Evolutionary conservation across 1,140 invertebrate species (phyloP), one percentile per base, ranked within the genome.

Genomic region (Drosophila pachea): DNA sequence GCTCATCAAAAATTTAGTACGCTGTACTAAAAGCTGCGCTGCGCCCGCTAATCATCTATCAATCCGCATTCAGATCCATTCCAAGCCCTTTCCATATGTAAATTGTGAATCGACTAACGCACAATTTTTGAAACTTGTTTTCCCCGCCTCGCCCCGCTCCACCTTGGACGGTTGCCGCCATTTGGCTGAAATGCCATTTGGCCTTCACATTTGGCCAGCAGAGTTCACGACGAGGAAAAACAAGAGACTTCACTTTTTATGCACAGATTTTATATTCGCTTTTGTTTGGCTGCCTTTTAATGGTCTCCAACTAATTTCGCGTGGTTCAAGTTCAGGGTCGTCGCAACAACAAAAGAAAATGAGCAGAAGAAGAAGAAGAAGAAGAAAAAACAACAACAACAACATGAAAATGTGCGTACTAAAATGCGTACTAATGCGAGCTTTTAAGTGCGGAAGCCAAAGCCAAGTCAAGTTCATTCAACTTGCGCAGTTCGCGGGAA

Each of bases 121-220:
- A 47, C 16, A 56, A 56, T 64, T 35, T 8, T 36, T 35, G 50
- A 55, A 59, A 61, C 77, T 58, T 50, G 77, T 82, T 82, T 79
- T 36, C 22, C 22, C 22, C 22, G 22, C 22, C 22, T 3, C 22
- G 22, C 22, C 22, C 22, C 22, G 22, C 22, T 3, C 22, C 22
- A 22, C 22, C 22, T 3, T 3, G 22, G 22, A 1, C 22, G 22
- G 22, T 22, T 1, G 1, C 22, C 22, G 22, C 22, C 22, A 22
- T 38, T 65, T 52, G 50, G 60, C 38, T 69, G 68, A 66, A 71
- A 71, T 64, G 16, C 53, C 43, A 76, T 84, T 79, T 76, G 59
- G 76, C 79, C 79, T 84, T 84, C 79, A 84, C 81, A 84, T 81
- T 62, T 86, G 79, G 74, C 79, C 79, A 67, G 67, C 22, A 84